Evolutionary conservation across 1,140 invertebrate genomes (phyloP).

Genomic region (Penaeus vannamei): DNA sequence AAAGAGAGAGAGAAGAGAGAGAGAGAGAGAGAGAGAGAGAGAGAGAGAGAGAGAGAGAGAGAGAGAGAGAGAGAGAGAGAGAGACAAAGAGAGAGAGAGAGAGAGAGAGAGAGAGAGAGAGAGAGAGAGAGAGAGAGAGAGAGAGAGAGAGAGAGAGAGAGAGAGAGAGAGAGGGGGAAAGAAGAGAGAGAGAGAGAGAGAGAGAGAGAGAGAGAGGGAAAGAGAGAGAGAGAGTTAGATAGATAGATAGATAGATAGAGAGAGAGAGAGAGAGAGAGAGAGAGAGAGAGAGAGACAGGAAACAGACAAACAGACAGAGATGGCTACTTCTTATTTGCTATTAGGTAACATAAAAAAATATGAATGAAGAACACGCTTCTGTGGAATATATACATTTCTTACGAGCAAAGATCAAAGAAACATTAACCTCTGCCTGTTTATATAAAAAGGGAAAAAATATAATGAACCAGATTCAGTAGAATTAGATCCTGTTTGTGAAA

Average conservation of each 20-base stretch:
- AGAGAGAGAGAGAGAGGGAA: not conserved
- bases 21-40: not conserved
- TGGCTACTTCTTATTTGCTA: not conserved
- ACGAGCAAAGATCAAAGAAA: too few relatives aligned
- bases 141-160: not conserved
- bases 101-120: too few relatives aligned
- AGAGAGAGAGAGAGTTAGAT: not conserved
- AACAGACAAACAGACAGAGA: not conserved
- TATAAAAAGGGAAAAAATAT: too few relatives aligned
- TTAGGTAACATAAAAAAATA: too few relatives aligned
- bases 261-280: not conserved
- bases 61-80: not conserved
- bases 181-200: slow-evolving; percentile 1
- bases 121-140: too few relatives aligned
- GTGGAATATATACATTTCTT: too few relatives aligned
- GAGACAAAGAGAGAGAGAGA: not conserved
- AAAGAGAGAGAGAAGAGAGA: not conserved
- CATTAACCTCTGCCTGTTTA: too few relatives aligned
- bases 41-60: slow-evolving; percentile 1
- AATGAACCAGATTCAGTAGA: too few relatives aligned
- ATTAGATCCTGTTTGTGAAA: too few relatives aligned
- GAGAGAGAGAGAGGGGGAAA: not conserved
- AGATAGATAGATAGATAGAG: too few relatives aligned
- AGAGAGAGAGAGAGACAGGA: not conserved
- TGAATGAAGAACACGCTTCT: too few relatives aligned